Base-by-base conservation (phyloP, 2,797 vertebrate species). In the Sylvia borin region DNA sequence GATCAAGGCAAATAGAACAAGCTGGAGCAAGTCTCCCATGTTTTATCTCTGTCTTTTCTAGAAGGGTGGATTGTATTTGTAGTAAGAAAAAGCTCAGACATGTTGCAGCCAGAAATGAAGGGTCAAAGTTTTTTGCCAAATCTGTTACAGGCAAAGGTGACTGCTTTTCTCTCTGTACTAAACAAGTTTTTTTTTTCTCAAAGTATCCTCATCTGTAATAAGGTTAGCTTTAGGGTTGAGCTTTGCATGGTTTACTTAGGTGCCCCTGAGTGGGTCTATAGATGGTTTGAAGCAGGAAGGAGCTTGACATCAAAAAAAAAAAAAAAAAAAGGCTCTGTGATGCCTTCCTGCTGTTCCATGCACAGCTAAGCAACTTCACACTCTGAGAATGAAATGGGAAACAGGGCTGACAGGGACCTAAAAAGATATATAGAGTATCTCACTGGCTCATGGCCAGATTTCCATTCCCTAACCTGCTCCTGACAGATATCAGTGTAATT, bases 1-100 rank as follows among this genome's bases (percentile, higher is more conserved):
- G 58, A 91, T 24, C 78, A 92, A 89, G 27, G 58, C 66, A 95
- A 96, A 95, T 60, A 92, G 36, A 85, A 67, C 90, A 96, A 93
- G 93, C 81, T 50, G 34, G 27, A 93, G 50, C 92, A 95, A 94
- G 82, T 80, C 19, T 90, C 34, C 31, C 19, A 7, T 51, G 16
- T 38, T 84, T 94, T 95, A 74, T 76, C 62, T 77, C 47, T 68
- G 64, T 60, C 57, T 92, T 91, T 96, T 90, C 67, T 51, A n/a
- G 62, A 76, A 78, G 36, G 25, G 42, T 68, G 58, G n/a, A 34
- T 84, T 87, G 14, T 62, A 73, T 26, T 43, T 80, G n/a, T 14
- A 79, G 16, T 79, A 62, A 90, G 71, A 67, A 85, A 78, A 91
- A 42, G 21, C 13, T 75, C 58, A 88, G 76, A 78, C 14, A n/a